Evolutionary conservation across 2,113 vertebrate species (phyloP), one percentile per base, ranked within the genome.

Genomic region (Zingel zingel): DNA sequence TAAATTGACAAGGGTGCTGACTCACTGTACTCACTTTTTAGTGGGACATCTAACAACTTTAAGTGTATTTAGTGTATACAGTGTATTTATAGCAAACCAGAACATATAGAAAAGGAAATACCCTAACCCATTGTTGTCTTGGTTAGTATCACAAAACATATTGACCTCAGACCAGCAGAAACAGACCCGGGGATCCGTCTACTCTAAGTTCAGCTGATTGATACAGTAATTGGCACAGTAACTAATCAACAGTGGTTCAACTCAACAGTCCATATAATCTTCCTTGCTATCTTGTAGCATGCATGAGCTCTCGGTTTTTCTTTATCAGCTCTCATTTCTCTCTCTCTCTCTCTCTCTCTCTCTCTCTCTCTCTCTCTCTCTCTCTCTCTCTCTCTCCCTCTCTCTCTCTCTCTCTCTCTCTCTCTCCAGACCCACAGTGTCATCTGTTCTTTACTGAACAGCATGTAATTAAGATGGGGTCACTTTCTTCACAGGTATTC

Each of bases 11-110:
- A 68, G n/a, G 10, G 25, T 39, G 14, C 66, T 77, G 83, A 85
- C 61, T 85, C 71, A 65, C 68, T 64, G 63, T 39, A 18, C 79
- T 76, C 66, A 70, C 23, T 47, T 56, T 62, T 23, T 74, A 67
- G 74, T 53, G 27, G 59, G 70, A 78, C 33, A 51, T 74, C 68
- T 19, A n/a, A 54, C 18, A 72, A 80, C 78, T 76, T 86, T 65
- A 86, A 72, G 81, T 69, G 72, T n/a, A n/a, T n/a, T n/a, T n/a
- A n/a, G n/a, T n/a, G n/a, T n/a, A n/a, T n/a, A 51, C 27, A 45
- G 30, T 0, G 3, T 75, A 84, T 83, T 72, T 71, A 71, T 53
- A 85, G 73, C n/a, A 53, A 39, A 23, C 1, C 4, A 70, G 14
- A 62, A 4, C 53, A 27, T 1, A n/a, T 5, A 47, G 36, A 72